Conservation (phyloP, 2,113 vertebrate genomes). For the Baryphthengus martii region DNA sequence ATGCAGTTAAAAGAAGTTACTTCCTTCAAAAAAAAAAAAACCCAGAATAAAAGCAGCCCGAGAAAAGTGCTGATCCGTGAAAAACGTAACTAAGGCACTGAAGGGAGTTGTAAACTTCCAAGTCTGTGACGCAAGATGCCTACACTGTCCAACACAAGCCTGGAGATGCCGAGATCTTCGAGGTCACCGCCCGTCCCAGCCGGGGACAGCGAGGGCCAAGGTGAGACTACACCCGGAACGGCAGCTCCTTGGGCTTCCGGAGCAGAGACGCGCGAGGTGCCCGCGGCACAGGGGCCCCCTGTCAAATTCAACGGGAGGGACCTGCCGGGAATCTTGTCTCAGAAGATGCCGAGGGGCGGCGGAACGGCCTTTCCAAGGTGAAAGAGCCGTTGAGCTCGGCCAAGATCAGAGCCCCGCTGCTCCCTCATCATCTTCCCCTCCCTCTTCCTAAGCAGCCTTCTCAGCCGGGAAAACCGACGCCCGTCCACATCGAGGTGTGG, state of each 20-base stretch:
- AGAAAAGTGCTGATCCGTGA: background rate
- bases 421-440: background rate
- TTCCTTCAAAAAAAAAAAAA: background rate
- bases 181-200: background rate
- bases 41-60: background rate
- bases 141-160: accelerated
- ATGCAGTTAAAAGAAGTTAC: background rate
- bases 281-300: accelerated
- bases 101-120: background rate
- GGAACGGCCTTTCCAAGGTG: background rate
- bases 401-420: background rate
- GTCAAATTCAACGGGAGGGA: accelerated
- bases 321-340: accelerated
- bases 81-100: slow-evolving; percentile 53
- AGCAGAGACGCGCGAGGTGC: accelerated
- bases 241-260: background rate
- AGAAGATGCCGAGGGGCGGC: background rate
- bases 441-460: background rate
- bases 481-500: accelerated
- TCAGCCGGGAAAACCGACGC: background rate
- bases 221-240: background rate
- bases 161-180: background rate
- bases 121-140: background rate
- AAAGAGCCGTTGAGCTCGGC: accelerated
- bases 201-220: background rate